A percentile compares a stretch with the other conserved stretches of the same genome.
phyloP scores from a whole-genome alignment of 2,888 invertebrate genomes.

The Aphodius sticticus region DNA sequence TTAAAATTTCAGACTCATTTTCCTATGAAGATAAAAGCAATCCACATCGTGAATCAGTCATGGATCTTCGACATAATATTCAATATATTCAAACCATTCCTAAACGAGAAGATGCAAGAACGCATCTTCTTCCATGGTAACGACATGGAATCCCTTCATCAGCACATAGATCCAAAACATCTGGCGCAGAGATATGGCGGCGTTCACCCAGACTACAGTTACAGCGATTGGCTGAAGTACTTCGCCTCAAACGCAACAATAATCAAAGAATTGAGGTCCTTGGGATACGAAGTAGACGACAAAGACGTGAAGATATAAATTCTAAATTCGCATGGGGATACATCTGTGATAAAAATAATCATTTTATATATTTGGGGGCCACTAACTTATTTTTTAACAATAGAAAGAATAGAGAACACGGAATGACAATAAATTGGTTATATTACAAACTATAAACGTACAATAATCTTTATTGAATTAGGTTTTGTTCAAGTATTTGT shows the following conservation, averaged over 20 bases:
- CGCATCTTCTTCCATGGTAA: constrained; percentile 74
- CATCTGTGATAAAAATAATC: background rate
- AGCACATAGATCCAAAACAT: constrained; percentile 73
- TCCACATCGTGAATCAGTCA: constrained; percentile 82
- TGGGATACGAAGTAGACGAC: constrained; percentile 61
- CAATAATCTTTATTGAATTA: background rate
- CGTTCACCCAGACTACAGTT: constrained; percentile 74
- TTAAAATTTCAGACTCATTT: constrained; percentile 69
- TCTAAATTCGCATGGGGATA: background rate
- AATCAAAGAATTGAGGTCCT: constrained; percentile 68
- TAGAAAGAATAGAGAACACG: too few relatives aligned
- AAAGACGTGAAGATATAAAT: constrained; percentile 10
- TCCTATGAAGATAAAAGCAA: constrained; percentile 75
- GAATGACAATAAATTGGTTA: too few relatives aligned
- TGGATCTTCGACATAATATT: constrained; percentile 84
- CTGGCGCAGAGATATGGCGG: constrained; percentile 74
- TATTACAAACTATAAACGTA: background rate
- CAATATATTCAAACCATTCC: constrained; percentile 79
- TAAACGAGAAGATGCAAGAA: constrained; percentile 73
- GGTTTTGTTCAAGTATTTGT: background rate
- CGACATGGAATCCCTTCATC: constrained; percentile 76
- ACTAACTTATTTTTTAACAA: background rate
- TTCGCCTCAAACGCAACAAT: constrained; percentile 66
- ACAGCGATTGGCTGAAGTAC: constrained; percentile 76
- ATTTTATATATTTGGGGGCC: background rate